Conservation (phyloP, 2,113 vertebrate species). For the Melanerpes formicivorus region DNA sequence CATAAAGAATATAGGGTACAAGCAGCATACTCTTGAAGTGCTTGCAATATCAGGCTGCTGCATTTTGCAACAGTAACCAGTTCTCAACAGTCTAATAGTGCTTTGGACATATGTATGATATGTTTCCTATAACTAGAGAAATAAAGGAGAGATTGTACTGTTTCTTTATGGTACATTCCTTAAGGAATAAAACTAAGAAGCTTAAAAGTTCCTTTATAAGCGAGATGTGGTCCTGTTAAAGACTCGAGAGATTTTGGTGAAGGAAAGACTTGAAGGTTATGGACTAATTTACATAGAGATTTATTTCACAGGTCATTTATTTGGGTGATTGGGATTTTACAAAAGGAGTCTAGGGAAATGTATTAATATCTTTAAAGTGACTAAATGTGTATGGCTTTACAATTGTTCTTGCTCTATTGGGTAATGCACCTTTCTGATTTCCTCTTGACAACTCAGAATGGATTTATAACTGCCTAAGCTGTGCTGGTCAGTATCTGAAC, state of each 20-base stretch:
- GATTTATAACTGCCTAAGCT: not conserved
- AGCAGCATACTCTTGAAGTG: not conserved
- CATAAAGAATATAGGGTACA: not conserved
- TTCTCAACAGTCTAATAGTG: not conserved
- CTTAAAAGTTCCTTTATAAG: not conserved
- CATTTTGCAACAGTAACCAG: not conserved
- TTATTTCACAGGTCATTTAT: slow-evolving; percentile 64
- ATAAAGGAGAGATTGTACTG: not conserved
- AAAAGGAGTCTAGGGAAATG: slow-evolving; percentile 4
- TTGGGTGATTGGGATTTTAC: slow-evolving; percentile 40
- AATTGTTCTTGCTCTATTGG: not conserved
- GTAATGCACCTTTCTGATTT: slow-evolving; percentile 4
- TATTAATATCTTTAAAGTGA: slow-evolving; percentile 31
- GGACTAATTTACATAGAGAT: slow-evolving; percentile 38
- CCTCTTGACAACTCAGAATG: not conserved
- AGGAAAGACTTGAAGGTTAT: slow-evolving; percentile 10
- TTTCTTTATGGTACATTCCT: not conserved
- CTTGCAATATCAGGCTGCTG: not conserved
- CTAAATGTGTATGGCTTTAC: not conserved
- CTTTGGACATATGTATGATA: not conserved
- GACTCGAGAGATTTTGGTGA: not conserved
- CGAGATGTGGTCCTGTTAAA: not conserved
- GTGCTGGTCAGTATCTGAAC: not conserved
- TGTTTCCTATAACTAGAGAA: not conserved
- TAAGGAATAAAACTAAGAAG: not conserved